Percentiles rank a stretch among this genome's conserved stretches.
These are phyloP conservation scores for Pentalonia nigronervosa DNA, from an alignment of 1,140 invertebrate species.

Conservation along the genomic window DNA sequence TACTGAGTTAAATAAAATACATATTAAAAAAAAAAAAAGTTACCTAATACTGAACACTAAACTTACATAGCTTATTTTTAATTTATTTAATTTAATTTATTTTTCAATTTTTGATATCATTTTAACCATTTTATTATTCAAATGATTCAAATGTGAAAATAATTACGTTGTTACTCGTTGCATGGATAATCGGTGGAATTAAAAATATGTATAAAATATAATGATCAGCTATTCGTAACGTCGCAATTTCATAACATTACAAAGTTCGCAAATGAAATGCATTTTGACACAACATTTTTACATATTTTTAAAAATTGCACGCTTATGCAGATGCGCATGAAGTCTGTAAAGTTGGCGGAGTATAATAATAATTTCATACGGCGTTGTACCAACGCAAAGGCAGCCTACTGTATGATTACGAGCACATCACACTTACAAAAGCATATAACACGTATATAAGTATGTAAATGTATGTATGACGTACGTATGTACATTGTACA, in stretches of 20 bases:
- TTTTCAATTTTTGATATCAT: neutral
- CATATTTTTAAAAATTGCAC: neutral
- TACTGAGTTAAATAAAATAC: neutral
- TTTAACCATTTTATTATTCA: neutral
- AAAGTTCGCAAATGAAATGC: neutral
- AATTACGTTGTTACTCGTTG: neutral
- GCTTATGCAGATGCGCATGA: neutral
- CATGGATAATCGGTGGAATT: neutral
- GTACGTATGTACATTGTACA: neutral
- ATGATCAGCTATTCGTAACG: neutral
- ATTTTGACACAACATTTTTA: neutral
- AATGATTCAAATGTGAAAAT: neutral
- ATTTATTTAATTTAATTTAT: too few species aligned
- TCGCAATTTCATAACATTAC: neutral
- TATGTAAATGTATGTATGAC: neutral
- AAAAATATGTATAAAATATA: neutral
- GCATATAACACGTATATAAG: neutral
- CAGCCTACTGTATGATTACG: neutral
- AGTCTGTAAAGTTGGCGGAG: neutral
- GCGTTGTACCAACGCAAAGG: neutral
- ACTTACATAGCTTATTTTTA: neutral
- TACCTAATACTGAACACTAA: neutral
- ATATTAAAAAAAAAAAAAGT: neutral
- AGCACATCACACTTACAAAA: constrained; percentile 2
- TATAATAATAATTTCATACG: neutral